Percentiles rank a stretch among this genome's conserved stretches.
Conservation (phyloP, 2,888 invertebrate genomes). For the Morinoia aosen region DNA sequence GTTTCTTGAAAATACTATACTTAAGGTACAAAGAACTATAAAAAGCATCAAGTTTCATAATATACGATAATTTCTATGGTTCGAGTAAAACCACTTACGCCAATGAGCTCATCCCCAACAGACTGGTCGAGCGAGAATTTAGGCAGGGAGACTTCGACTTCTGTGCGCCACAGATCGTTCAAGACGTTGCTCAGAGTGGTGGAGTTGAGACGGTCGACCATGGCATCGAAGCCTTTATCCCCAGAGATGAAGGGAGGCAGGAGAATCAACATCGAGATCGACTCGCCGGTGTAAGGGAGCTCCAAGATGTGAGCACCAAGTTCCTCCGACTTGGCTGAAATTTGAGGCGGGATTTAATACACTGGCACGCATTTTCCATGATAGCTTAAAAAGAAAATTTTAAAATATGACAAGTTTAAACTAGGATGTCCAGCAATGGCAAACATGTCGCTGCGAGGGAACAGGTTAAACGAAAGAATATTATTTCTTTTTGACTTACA, state of each 20-base stretch:
- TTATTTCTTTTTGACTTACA: too few relatives aligned
- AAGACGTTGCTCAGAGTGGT: slow-evolving; percentile 59
- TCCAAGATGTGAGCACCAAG: slow-evolving; percentile 69
- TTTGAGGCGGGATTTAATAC: slow-evolving; percentile 57
- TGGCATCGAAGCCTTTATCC: slow-evolving; percentile 63
- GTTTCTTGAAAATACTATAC: too few relatives aligned
- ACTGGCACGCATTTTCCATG: not conserved
- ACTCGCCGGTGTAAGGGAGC: slow-evolving; percentile 69
- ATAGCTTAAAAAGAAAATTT: not conserved
- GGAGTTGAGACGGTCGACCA: slow-evolving; percentile 63
- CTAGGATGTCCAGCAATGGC: not conserved
- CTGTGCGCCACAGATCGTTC: slow-evolving; percentile 62
- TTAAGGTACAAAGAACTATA: not conserved
- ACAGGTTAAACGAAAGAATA: too few relatives aligned
- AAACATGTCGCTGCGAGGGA: too few relatives aligned
- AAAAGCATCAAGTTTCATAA: too few relatives aligned
- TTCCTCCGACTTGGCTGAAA: slow-evolving; percentile 70
- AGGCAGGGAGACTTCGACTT: slow-evolving; percentile 67
- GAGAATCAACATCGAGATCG: slow-evolving; percentile 69
- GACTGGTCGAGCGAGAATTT: slow-evolving; percentile 67
- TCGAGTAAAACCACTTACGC: slow-evolving; percentile 48
- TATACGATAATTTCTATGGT: too few relatives aligned
- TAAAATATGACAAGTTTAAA: not conserved
- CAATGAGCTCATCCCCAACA: slow-evolving; percentile 75
- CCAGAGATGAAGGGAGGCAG: slow-evolving; percentile 69